Evolutionary conservation across 2,113 vertebrate species (phyloP).

Genomic region (Edolisoma coerulescens): DNA sequence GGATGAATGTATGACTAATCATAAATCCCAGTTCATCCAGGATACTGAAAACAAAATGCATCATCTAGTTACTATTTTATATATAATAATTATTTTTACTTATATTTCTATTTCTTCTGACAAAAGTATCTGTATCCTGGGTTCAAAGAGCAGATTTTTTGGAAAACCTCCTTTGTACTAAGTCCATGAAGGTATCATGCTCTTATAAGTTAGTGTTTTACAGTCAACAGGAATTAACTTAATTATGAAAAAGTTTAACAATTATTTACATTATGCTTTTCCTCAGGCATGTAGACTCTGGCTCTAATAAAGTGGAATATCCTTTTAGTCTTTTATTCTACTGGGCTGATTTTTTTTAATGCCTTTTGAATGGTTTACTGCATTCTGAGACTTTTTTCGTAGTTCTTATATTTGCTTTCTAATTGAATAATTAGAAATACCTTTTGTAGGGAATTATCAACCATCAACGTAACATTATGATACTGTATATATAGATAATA

Average conservation of each 20-base stretch:
- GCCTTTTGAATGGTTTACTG: neutral
- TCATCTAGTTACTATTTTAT: neutral
- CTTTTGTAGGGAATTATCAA: neutral
- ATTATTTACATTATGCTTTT: neutral
- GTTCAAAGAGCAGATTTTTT: neutral
- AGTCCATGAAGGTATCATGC: neutral
- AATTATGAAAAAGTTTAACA: neutral
- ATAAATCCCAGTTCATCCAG: neutral
- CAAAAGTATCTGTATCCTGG: neutral
- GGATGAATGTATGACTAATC: neutral
- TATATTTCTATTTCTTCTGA: neutral
- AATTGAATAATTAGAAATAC: neutral
- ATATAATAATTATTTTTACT: neutral
- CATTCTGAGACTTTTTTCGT: neutral
- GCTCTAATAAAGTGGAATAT: neutral
- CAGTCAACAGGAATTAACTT: neutral
- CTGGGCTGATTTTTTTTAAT: neutral
- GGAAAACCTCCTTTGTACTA: neutral
- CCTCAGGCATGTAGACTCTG: neutral
- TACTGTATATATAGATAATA: neutral
- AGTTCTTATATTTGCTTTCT: neutral
- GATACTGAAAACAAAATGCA: neutral
- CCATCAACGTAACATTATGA: neutral
- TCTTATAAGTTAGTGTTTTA: neutral
- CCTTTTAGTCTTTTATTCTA: neutral